Percentiles rank a stretch among this genome's conserved stretches.
Evolutionary conservation across 2,113 vertebrate genomes (phyloP).

Genomic region (Tiliqua scincoides): DNA sequence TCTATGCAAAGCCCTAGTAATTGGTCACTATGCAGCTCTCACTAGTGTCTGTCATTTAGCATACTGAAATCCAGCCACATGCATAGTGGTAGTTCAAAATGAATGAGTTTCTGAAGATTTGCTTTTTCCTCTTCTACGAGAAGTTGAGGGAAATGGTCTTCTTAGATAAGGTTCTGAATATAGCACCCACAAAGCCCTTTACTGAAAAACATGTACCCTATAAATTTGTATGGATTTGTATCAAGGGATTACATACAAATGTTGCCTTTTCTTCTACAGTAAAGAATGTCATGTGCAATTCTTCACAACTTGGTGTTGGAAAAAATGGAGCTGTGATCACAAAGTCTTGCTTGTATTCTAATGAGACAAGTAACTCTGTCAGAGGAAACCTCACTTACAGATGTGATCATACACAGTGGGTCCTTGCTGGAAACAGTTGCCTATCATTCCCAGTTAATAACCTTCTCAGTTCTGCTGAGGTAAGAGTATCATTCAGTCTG

Average conservation of each 20-base stretch:
- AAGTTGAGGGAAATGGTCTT: too few relatives aligned
- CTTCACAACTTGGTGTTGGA: slow-evolving; percentile 50
- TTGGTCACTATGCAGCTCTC: too few relatives aligned
- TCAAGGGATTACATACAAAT: neutral
- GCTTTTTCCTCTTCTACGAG: too few relatives aligned
- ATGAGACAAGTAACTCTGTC: rapidly evolving
- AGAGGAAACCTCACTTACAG: slow-evolving; percentile 59
- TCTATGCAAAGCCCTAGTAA: too few relatives aligned
- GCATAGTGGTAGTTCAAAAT: too few relatives aligned
- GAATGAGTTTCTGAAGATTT: too few relatives aligned
- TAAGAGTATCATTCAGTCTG: slow-evolving; percentile 21
- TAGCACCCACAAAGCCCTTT: neutral
- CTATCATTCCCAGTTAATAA: slow-evolving; percentile 53
- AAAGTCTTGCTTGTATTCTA: slow-evolving; percentile 55
- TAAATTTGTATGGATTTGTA: neutral
- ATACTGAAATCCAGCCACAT: too few relatives aligned
- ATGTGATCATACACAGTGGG: slow-evolving; percentile 63
- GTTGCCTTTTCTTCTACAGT: slow-evolving; percentile 50
- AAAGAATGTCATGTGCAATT: slow-evolving; percentile 54
- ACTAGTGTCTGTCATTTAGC: too few relatives aligned
- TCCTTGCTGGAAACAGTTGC: slow-evolving; percentile 29
- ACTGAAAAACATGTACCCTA: neutral
- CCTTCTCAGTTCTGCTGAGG: slow-evolving; percentile 66
- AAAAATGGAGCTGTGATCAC: slow-evolving; percentile 17
- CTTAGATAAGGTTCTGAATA: too few relatives aligned